Evolutionary conservation across 2,797 vertebrate genomes (phyloP), one percentile per base, ranked within the genome.

Genomic region (Takifugu ocellatus): DNA sequence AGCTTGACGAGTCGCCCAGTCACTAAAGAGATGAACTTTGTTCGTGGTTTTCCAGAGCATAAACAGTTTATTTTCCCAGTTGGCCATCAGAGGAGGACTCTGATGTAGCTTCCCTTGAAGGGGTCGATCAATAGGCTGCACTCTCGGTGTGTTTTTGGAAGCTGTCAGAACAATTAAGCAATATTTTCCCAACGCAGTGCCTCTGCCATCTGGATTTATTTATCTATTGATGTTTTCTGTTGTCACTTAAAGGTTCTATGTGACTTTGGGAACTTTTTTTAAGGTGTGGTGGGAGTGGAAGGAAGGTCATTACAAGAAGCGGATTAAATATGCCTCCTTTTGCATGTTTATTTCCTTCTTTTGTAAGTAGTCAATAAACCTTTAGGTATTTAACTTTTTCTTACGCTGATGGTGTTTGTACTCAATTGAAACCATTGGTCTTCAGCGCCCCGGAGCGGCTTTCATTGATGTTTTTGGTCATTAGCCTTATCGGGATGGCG

Each of bases 171-270:
- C 69, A 66, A 51, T 70, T 14, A 82, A 81, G 69, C 57, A 75
- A 75, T 55, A 69, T 16, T 59, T 82, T 78, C 77, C 76, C 85
- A 74, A 75, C 54, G 68, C 12, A 63, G 75, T 82, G 80, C 78
- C 76, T 86, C 69, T 6, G 70, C 17, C 44, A 61, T 72, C 44
- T 65, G 51, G 68, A 55, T 75, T 53, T 60, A 6, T 29, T 65
- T 3, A 48, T 68, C 50, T 59, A 12, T 48, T 29, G 4, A 48
- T 65, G 57, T 10, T 36, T 52, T 3, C 2, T 47, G 47, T 17
- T 21, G 55, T 50, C 39, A n/a, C 36, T 29, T 29, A 29, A 49
- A 49, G 25, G 48, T 49, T 49, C 25, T 49, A 15, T 49, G 10
- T 26, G 24, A 49, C 4, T 7, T 29, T 4, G 27, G 7, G 27